Conservation (phyloP, 2,888 invertebrate genomes). For the Thymelicus acteon region DNA sequence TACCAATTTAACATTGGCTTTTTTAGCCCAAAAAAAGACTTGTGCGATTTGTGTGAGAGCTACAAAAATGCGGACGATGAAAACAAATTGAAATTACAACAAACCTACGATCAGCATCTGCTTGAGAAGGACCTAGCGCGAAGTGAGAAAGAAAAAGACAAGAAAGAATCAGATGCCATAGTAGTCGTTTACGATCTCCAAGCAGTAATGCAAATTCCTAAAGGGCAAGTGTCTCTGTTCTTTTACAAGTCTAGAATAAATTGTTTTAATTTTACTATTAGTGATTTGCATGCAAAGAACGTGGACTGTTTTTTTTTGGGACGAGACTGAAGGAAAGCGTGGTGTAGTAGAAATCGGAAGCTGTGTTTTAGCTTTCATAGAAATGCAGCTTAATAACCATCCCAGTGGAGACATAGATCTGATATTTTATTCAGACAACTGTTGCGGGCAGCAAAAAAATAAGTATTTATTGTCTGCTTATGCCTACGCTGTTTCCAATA, state of each 20-base stretch:
- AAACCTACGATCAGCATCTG: not conserved
- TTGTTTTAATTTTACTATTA: not conserved
- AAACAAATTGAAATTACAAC: not conserved
- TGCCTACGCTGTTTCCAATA: not conserved
- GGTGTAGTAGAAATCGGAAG: not conserved
- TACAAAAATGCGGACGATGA: conserved; percentile 32
- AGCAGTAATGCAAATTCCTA: no score
- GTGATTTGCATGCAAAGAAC: no score
- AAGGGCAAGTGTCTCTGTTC: not conserved
- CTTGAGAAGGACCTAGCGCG: not conserved
- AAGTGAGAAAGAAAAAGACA: conserved; percentile 1
- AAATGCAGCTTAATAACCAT: not conserved
- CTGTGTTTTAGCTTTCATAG: not conserved
- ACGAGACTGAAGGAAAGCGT: not conserved
- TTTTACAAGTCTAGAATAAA: conserved; percentile 11
- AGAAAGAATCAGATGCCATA: not conserved
- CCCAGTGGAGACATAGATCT: not conserved
- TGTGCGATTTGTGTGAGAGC: no score
- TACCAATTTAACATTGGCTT: conserved; percentile 46
- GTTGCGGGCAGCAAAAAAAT: conserved; percentile 2
- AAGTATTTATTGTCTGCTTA: conserved; percentile 2
- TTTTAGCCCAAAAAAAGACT: conserved; percentile 46
- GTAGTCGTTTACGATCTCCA: not conserved
- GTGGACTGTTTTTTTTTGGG: not conserved
- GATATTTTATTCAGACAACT: not conserved